A percentile compares a stretch with the other conserved stretches of the same genome.
These are phyloP conservation scores for Melinaea menophilus DNA, from an alignment of 2,888 invertebrate species.

Conservation along the genomic window DNA sequence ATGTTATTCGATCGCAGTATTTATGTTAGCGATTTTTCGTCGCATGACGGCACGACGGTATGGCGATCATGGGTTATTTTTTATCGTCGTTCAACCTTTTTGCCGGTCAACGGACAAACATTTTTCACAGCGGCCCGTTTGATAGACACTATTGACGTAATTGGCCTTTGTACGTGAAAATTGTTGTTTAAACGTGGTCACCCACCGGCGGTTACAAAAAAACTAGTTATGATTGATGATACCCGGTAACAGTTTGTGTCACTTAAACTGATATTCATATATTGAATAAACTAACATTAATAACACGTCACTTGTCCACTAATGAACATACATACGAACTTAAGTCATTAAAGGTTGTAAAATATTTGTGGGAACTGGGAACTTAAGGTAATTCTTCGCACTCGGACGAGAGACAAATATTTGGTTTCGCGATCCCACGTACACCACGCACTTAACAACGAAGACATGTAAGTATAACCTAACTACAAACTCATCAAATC, in stretches of 20 bases:
- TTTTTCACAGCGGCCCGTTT: conserved; percentile 39
- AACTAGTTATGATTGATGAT: conserved; percentile 20
- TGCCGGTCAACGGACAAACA: conserved; percentile 37
- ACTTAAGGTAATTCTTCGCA: conserved; percentile 17
- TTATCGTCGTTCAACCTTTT: conserved; percentile 36
- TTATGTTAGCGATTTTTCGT: conserved; percentile 34
- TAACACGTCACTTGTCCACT: neutral
- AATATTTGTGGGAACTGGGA: conserved; percentile 22
- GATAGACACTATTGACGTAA: conserved; percentile 41
- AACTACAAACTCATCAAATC: neutral
- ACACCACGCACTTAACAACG: conserved; percentile 13
- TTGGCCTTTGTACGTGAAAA: conserved; percentile 45
- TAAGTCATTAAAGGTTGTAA: conserved; percentile 1
- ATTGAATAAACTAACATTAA: neutral
- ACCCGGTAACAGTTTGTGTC: conserved; percentile 2
- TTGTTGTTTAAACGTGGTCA: conserved; percentile 37
- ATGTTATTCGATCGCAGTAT: conserved; percentile 29
- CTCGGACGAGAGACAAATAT: conserved; percentile 25
- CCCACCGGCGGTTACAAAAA: conserved; percentile 22
- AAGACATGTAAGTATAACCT: neutral
- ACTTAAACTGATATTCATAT: neutral
- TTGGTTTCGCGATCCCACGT: conserved; percentile 27
- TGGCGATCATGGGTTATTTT: conserved; percentile 37
- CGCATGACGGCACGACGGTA: conserved; percentile 29
- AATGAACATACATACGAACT: neutral